Percentiles rank a stretch among this genome's conserved stretches.
phyloP scores from a whole-genome alignment of 2,113 vertebrate genomes.

The Leucosticte australis region DNA sequence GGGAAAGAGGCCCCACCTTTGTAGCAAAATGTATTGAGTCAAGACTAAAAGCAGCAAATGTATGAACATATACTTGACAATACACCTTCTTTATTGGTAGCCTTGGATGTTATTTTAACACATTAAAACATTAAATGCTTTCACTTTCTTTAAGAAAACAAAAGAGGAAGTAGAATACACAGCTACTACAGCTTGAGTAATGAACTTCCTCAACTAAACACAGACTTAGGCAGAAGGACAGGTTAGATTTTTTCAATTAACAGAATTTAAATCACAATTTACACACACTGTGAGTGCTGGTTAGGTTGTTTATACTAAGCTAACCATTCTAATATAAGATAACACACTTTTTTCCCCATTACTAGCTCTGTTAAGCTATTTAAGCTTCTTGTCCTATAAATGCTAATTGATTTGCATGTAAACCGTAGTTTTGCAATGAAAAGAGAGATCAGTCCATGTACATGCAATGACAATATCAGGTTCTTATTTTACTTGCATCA shows the following conservation, averaged over 20 bases:
- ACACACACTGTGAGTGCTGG: background rate
- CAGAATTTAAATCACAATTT: background rate
- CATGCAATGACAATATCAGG: background rate
- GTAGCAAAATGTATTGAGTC: background rate
- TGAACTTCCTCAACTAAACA: background rate
- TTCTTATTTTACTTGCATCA: background rate
- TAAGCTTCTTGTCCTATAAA: background rate
- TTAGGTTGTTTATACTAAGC: background rate
- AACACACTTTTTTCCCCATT: background rate
- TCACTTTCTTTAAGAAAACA: slow-evolving; percentile 34
- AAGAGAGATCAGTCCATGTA: background rate
- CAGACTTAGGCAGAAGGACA: background rate
- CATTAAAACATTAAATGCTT: background rate
- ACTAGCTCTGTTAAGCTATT: background rate
- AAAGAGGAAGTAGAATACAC: background rate
- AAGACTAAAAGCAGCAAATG: background rate
- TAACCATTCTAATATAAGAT: background rate
- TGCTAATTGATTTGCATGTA: background rate
- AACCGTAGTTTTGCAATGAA: background rate
- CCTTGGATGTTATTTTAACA: background rate
- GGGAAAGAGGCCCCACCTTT: background rate
- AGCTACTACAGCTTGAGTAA: background rate
- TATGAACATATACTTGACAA: background rate
- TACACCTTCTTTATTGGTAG: background rate
- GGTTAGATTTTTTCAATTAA: background rate